Evolutionary conservation across 2,797 vertebrate genomes (phyloP).

Genomic region (Acanthurus lineatus): DNA sequence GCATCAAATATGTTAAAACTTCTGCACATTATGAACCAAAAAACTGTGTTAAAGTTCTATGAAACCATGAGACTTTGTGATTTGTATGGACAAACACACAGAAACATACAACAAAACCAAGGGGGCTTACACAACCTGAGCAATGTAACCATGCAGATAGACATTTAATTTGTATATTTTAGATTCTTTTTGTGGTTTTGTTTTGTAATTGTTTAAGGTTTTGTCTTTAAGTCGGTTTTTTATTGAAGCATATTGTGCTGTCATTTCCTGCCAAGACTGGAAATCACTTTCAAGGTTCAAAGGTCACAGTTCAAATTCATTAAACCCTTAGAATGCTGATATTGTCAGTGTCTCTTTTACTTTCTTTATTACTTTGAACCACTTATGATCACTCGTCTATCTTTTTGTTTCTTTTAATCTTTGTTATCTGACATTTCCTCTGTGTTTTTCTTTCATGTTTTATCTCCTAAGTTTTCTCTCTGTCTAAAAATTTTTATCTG

Average conservation of each 20-base stretch:
- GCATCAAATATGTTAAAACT: background rate
- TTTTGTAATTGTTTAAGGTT: constrained; percentile 55
- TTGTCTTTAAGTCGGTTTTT: constrained; percentile 38
- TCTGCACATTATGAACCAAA: background rate
- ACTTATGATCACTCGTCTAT: constrained; percentile 19
- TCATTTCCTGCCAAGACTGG: constrained; percentile 42
- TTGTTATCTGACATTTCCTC: constrained; percentile 18
- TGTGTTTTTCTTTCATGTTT: constrained; percentile 24
- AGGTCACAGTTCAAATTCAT: constrained; percentile 52
- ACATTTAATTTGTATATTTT: constrained; percentile 52
- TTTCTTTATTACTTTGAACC: constrained; percentile 31
- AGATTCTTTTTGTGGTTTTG: constrained; percentile 45
- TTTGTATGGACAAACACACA: constrained; percentile 85
- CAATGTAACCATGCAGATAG: constrained; percentile 60
- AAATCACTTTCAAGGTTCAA: constrained; percentile 61
- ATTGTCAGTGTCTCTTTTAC: constrained; percentile 52
- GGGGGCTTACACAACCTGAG: constrained; percentile 71
- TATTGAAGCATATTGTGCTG: constrained; percentile 32
- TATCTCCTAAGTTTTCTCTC: constrained; percentile 33
- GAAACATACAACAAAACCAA: constrained; percentile 84
- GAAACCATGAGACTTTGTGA: constrained; percentile 72
- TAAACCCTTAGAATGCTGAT: constrained; percentile 85
- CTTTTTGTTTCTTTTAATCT: constrained; percentile 28
- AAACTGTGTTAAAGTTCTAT: background rate
- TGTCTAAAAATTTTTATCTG: constrained; percentile 25